Base-by-base conservation (phyloP, 1,140 invertebrate species). In the Drosophila leontia region DNA sequence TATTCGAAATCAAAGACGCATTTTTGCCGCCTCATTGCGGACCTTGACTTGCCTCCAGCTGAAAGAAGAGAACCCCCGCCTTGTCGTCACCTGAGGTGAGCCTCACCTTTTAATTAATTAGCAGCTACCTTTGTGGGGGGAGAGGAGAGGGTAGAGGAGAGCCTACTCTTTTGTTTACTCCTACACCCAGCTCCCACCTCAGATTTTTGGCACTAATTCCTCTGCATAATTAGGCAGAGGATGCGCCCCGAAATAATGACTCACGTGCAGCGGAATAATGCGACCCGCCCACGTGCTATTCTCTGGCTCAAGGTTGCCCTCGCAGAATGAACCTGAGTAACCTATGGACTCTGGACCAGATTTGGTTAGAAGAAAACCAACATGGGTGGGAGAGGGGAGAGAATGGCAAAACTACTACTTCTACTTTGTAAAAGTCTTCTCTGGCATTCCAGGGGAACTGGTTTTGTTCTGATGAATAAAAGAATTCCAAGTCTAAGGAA, bases 81-180 rank as follows among this genome's bases (percentile, higher is more conserved):
- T 41, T 72, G 68, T 74, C 70, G 68, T 26, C 70, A 72, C 67
- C 70, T 60, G 53, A 51, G 55, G 32, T 37, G 67, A 50, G 69
- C 69, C 68, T 72, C 68, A 51, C 70, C 70, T 74, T 72, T 59
- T 74, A 74, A 74, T 74, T 74, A 74, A 74, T 74, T 74, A 74
- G 67, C 67, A 23, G 68, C 69, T 41, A 23, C 39, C 44, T 26
- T n/a, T 12, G 19, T 23, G 23, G 23, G 23, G 12, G 1, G 12
- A 11, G 1, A 32, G 15, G 26, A 3, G 44, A 26, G 15, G 8
- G 15, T 29, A 29, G 26, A 29, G 39, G 5, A 42, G 37, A 71
- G 37, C 29, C 60, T 60, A 29, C 53, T 71, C 65, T 59, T 72
- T 72, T 72, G 69, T 71, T 59, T 72, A 39, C 65, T 41, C 48